Percentiles rank a stretch among this genome's conserved stretches.
phyloP scores from a whole-genome alignment of 1,140 invertebrate genomes.

The Drosophila insularis region DNA sequence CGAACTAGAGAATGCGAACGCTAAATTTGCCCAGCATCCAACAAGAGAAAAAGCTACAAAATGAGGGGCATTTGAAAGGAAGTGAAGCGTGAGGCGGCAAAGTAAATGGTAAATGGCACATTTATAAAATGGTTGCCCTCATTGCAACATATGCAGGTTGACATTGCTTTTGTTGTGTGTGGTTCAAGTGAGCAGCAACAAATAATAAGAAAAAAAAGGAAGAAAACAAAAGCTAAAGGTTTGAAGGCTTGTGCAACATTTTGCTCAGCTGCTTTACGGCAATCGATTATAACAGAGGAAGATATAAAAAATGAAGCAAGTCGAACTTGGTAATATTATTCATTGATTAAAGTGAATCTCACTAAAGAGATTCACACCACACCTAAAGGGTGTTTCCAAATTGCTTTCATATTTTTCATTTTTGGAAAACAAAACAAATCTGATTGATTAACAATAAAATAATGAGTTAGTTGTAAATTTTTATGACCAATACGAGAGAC shows the following conservation, averaged over 20 bases:
- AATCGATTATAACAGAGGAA: no score
- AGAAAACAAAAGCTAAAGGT: not conserved
- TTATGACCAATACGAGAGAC: no score
- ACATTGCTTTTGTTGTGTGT: not conserved
- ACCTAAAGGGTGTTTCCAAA: no score
- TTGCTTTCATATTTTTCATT: no score
- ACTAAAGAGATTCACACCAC: no score
- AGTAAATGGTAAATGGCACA: slow-evolving; percentile 60
- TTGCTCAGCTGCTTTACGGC: no score
- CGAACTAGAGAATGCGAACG: slow-evolving; percentile 40
- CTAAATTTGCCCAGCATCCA: slow-evolving; percentile 29
- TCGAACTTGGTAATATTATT: no score
- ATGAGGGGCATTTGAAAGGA: slow-evolving; percentile 31
- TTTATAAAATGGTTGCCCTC: slow-evolving; percentile 55
- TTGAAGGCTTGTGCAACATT: not conserved
- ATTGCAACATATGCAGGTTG: slow-evolving; percentile 38
- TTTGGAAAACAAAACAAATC: no score
- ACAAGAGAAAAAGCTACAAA: slow-evolving; percentile 3
- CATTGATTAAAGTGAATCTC: no score
- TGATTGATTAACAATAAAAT: no score
- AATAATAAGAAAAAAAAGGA: not conserved
- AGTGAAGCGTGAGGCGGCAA: slow-evolving; percentile 39
- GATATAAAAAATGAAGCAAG: no score
- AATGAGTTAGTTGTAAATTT: no score
- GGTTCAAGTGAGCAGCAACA: slow-evolving; percentile 4